Base-by-base conservation (phyloP, 2,113 vertebrate species). In the Nyctibius bracteatus region DNA sequence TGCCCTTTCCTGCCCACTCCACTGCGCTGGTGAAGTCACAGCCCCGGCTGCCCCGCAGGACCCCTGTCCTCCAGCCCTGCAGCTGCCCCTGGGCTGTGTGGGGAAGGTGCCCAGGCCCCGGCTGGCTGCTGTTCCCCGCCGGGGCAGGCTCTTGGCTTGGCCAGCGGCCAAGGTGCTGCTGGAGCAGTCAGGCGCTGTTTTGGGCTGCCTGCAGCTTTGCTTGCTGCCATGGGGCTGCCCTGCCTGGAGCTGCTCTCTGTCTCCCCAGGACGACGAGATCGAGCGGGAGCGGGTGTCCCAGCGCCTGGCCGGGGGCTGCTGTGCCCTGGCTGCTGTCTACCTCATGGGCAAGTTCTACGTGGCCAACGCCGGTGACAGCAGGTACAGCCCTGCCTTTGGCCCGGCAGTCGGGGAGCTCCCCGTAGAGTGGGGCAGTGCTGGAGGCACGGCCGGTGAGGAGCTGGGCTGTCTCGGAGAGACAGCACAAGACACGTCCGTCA, bases 301-400 rank as follows among this genome's bases (percentile, higher is more conserved):
- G 78, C 98, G 92, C 82, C 98, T 99, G 52, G 97, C 99, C 0
- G 99, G 99, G 58, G 99, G 99, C 39, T 99, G 99, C 97, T 99
- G 99, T 58, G 99, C 99, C 41, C 98, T 99, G 97, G 98, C 98
- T 83, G 99, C 98, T 25, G 62, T 99, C 79, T 98, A 99, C 95
- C 94, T 99, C 90, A 98, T 99, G 98, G 99, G 99, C 90, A 99
- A 99, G 95, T 98, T 99, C 94, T 99, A 99, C 9, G 98, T 99
- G 88, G 99, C 99, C 94, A 99, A 99, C 28, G 99, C 99, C 10
- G 99, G 99, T 6, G 99, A 99, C 94, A 99, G 99, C 98, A 99
- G 99, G 99, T 99, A 98, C 57, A 74, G 86, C 67, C 23, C 70
- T 2, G 1, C 33, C 30, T 47, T n/a, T 14, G 3, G 1, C 54